These are phyloP conservation scores for Sphyrna mokarran DNA, from an alignment of 2,113 vertebrate genomes.

Conservation along the genomic window DNA sequence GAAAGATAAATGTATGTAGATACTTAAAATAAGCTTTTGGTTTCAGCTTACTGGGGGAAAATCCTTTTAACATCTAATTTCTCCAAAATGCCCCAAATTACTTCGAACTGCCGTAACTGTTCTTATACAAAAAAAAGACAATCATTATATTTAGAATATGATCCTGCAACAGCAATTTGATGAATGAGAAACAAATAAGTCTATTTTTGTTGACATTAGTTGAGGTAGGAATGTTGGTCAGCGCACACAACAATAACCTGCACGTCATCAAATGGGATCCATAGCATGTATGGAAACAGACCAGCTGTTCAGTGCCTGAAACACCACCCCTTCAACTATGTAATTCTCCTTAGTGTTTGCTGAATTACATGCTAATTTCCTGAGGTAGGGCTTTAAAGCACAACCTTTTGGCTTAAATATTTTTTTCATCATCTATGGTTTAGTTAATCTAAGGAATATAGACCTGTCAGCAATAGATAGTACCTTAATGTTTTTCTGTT, in stretches of 20 bases:
- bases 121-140: neutral
- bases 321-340: neutral
- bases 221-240: neutral
- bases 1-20: neutral
- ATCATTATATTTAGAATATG: neutral
- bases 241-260: neutral
- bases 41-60: neutral
- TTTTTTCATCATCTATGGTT: neutral
- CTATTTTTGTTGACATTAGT: neutral
- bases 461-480: neutral
- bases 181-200: neutral
- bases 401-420: neutral
- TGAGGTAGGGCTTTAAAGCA: neutral
- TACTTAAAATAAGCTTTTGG: neutral
- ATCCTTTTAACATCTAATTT: neutral
- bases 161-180: neutral
- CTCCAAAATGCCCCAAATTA: neutral
- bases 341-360: neutral
- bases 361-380: neutral
- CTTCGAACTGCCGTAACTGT: neutral
- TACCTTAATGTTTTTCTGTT: slow-evolving; percentile 40
- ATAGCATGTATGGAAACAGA: neutral
- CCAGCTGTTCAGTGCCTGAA: neutral
- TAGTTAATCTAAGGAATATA: neutral
- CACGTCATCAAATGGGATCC: neutral